Evolutionary conservation across 2,113 vertebrate species (phyloP).

Genomic region (Regulus satrapa): DNA sequence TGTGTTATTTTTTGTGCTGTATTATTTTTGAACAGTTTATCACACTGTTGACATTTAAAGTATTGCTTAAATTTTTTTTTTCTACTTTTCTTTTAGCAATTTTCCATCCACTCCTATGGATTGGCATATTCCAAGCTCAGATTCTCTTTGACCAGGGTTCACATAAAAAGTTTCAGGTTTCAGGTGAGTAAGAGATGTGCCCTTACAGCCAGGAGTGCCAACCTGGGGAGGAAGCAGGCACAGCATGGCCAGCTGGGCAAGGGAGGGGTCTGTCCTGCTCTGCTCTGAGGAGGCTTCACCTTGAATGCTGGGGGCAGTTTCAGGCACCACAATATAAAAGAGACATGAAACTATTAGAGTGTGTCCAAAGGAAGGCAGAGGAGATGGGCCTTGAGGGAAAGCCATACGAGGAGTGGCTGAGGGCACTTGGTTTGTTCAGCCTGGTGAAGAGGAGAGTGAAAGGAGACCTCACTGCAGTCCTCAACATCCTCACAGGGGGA

Average conservation of each 20-base stretch:
- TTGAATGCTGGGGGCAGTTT: rapidly evolving
- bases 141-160: background rate
- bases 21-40: background rate
- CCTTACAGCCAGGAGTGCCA: background rate
- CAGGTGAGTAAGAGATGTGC: background rate
- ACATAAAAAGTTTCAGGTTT: background rate
- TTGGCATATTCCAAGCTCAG: background rate
- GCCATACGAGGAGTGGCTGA: background rate
- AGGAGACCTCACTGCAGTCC: background rate
- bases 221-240: rapidly evolving
- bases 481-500: background rate
- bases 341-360: background rate
- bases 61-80: background rate
- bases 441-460: background rate
- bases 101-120: background rate
- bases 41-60: background rate
- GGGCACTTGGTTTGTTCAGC: background rate
- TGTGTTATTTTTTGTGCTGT: background rate
- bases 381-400: background rate
- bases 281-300: background rate
- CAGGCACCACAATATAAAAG: background rate
- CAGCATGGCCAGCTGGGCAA: rapidly evolving
- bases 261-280: too few species aligned
- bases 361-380: background rate
- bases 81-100: background rate